phyloP scores from a whole-genome alignment of 1,140 invertebrate species.

The Hetaerina americana region DNA sequence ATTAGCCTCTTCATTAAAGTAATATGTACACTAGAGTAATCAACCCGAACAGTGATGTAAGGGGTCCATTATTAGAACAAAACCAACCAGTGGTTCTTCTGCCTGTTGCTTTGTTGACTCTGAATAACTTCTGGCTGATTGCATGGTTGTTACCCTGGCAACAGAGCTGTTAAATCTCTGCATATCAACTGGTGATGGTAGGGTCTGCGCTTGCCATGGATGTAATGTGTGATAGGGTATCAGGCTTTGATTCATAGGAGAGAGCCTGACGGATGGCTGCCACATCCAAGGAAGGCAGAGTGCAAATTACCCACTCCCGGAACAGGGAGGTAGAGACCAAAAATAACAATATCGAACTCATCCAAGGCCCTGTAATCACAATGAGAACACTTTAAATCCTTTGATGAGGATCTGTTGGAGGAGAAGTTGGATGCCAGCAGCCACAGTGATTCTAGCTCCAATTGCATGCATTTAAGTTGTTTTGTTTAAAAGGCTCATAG shows the following conservation, averaged over 20 bases:
- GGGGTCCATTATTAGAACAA: constrained; percentile 61
- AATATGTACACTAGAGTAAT: too few species aligned
- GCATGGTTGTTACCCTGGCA: constrained; percentile 55
- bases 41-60: constrained; percentile 49
- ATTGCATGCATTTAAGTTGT: too few species aligned
- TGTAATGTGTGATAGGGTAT: constrained; percentile 64
- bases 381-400: constrained; percentile 82
- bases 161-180: constrained; percentile 77
- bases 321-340: constrained; percentile 69
- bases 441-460: too few species aligned
- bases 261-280: constrained; percentile 84
- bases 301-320: too few species aligned
- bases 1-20: too few species aligned
- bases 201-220: constrained; percentile 64
- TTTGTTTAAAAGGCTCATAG: too few species aligned
- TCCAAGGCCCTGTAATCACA: constrained; percentile 68
- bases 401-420: constrained; percentile 73
- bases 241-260: constrained; percentile 49
- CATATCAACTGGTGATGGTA: constrained; percentile 78
- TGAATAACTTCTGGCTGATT: constrained; percentile 65
- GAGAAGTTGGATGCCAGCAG: constrained; percentile 85
- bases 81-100: constrained; percentile 33
- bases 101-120: constrained; percentile 47
- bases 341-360: constrained; percentile 75
- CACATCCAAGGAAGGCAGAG: constrained; percentile 85